phyloP scores from a whole-genome alignment of 2,888 invertebrate species.

The Catocala nupta region DNA sequence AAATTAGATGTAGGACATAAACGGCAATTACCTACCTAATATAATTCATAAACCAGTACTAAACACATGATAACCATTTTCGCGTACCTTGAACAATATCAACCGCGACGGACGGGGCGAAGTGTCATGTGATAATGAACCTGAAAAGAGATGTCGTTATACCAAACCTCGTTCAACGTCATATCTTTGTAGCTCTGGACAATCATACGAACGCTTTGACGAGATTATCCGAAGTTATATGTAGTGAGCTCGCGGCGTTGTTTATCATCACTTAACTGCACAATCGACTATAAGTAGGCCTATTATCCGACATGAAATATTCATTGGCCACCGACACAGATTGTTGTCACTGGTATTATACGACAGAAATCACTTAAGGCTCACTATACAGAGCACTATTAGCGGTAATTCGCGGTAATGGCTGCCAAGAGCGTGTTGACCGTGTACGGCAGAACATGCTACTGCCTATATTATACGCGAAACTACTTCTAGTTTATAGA shows the following conservation, averaged over 20 bases:
- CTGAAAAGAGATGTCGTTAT: no score
- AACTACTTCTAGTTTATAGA: constrained; percentile 6
- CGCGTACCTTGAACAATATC: neutral
- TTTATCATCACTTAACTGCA: constrained; percentile 59
- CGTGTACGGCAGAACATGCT: constrained; percentile 64
- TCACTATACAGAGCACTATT: constrained; percentile 62
- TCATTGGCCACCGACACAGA: constrained; percentile 77
- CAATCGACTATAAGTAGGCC: constrained; percentile 69
- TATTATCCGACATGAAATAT: constrained; percentile 81
- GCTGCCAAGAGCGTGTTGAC: constrained; percentile 55
- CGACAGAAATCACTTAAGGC: constrained; percentile 76
- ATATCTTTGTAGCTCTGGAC: neutral
- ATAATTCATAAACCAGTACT: no score
- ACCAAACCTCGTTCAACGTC: neutral
- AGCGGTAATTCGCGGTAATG: constrained; percentile 85
- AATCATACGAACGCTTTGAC: constrained; percentile 15
- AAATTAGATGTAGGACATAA: no score
- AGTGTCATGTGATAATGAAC: no score
- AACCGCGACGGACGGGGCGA: neutral
- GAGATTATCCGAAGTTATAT: constrained; percentile 46
- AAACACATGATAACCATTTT: no score
- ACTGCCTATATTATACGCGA: constrained; percentile 16
- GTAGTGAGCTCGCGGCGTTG: constrained; percentile 31
- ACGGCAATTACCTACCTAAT: no score
- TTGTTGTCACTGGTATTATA: constrained; percentile 81